phyloP scores from a whole-genome alignment of 1,140 invertebrate genomes.

The Neodiprion virginianus region DNA sequence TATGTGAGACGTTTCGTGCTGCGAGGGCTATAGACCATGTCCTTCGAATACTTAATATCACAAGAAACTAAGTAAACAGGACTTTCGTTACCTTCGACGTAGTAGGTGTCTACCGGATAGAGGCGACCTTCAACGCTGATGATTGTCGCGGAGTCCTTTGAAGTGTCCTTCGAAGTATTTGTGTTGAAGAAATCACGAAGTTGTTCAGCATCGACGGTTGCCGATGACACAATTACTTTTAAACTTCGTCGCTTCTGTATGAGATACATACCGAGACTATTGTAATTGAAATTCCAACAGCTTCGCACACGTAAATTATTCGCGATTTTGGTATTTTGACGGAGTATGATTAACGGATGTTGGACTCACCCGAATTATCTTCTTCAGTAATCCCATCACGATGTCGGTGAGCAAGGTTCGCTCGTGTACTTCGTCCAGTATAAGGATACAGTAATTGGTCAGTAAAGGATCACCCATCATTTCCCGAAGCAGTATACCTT shows the following conservation, averaged over 20 bases:
- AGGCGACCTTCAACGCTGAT: constrained; percentile 88
- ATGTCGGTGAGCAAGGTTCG: constrained; percentile 93
- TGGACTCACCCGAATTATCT: constrained; percentile 78
- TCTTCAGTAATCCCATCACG: constrained; percentile 92
- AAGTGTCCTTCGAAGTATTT: constrained; percentile 63
- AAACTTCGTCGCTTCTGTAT: constrained; percentile 84
- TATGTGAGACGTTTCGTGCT: too few relatives aligned
- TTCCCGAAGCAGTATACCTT: constrained; percentile 93
- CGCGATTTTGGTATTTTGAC: neutral
- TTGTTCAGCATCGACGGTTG: constrained; percentile 91
- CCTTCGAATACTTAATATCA: too few relatives aligned
- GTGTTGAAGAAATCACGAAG: constrained; percentile 90
- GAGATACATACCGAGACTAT: neutral
- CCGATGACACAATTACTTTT: constrained; percentile 90
- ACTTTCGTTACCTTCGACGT: constrained; percentile 68
- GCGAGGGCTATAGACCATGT: too few relatives aligned
- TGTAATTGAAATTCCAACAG: neutral
- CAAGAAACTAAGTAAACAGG: too few relatives aligned
- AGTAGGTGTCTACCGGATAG: constrained; percentile 89
- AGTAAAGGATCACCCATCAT: constrained; percentile 95
- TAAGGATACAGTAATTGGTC: constrained; percentile 87
- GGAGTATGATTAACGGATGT: constrained; percentile 1
- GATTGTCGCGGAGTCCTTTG: constrained; percentile 78
- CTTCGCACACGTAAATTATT: neutral
- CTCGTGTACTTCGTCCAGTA: constrained; percentile 98